Evolutionary conservation across 2,797 vertebrate species (phyloP), one percentile per base, ranked within the genome.

Genomic region (Coregonus ussuriensis): DNA sequence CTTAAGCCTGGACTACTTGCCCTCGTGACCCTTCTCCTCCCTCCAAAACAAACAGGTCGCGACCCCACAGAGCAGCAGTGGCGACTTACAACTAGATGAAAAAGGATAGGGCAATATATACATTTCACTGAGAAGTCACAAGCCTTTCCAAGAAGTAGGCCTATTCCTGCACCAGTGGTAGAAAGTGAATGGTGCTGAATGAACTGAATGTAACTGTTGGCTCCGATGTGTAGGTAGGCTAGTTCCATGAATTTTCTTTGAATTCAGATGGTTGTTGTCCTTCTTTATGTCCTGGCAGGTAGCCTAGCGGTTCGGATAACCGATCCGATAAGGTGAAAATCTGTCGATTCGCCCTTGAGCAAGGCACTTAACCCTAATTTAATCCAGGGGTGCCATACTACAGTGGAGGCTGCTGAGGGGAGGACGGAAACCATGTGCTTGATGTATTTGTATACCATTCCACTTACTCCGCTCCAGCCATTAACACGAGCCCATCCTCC

Each of bases 21-120:
- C 33, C 78, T 76, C 6, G 0, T 88, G 54, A 89, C 89, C 91
- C 85, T 81, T 86, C 77, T 86, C 90, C 86, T 78, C 76, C 82
- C 82, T 82, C 84, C 77, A 83, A 89, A 90, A 92, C 88, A 92
- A 88, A 89, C 87, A 89, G 85, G 90, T 85, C 79, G 3, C 29
- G 80, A 86, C 85, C 90, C 56, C 83, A 41, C 54, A 79, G 75
- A 84, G 66, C 83, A 83, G 85, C 86, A 88, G 88, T 80, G 2
- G 86, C 70, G 82, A 83, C 84, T 87, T 77, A 77, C 54, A 6
- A 78, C 4, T 59, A 88, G 86, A 83, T 83, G 3, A 68, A 16
- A 7, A 62, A 35, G 2, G 56, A 59, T 41, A 63, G 18, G 54
- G 72, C 14, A 15, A n/a, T 41, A 52, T 13, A 2, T 18, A 15